A percentile compares a stretch with the other conserved stretches of the same genome.
phyloP scores from a whole-genome alignment of 2,888 invertebrate species.

The Noctua pronuba region DNA sequence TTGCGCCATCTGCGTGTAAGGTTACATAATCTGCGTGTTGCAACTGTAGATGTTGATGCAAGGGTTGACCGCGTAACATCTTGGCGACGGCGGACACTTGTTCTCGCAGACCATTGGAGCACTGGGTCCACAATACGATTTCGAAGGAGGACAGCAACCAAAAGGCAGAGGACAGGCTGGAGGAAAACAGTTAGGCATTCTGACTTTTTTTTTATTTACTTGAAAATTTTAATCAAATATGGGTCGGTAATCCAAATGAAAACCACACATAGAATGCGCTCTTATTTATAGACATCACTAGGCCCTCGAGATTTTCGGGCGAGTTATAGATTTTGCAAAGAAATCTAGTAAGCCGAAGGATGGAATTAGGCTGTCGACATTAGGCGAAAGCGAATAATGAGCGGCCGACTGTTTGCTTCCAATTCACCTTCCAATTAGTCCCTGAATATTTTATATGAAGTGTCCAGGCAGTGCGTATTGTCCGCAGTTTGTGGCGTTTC shows the following conservation, averaged over 20 bases:
- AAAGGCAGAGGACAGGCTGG: conserved; percentile 1
- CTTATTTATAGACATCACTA: conserved; percentile 70
- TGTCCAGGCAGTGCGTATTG: background rate
- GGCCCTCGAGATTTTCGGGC: conserved; percentile 65
- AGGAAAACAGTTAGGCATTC: conserved; percentile 59
- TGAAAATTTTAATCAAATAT: conserved; percentile 37
- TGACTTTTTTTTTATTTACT: conserved; percentile 62
- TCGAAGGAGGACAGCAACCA: conserved; percentile 32
- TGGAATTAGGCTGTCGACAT: background rate
- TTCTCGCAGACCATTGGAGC: conserved; percentile 71
- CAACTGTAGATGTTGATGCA: conserved; percentile 88
- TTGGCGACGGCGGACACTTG: conserved; percentile 71
- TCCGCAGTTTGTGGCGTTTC: no score
- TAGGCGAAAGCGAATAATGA: background rate
- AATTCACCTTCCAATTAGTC: background rate
- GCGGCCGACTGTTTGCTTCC: background rate
- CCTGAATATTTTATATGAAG: no score
- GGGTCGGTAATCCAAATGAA: conserved; percentile 62
- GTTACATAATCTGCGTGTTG: conserved; percentile 85
- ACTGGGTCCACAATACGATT: conserved; percentile 57
- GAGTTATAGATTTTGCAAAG: conserved; percentile 49
- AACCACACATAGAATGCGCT: conserved; percentile 16
- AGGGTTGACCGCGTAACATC: conserved; percentile 79
- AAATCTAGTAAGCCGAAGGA: conserved; percentile 58
- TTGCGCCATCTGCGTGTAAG: conserved; percentile 72